phyloP scores from a whole-genome alignment of 2,113 vertebrate genomes.

The Clupea harengus region DNA sequence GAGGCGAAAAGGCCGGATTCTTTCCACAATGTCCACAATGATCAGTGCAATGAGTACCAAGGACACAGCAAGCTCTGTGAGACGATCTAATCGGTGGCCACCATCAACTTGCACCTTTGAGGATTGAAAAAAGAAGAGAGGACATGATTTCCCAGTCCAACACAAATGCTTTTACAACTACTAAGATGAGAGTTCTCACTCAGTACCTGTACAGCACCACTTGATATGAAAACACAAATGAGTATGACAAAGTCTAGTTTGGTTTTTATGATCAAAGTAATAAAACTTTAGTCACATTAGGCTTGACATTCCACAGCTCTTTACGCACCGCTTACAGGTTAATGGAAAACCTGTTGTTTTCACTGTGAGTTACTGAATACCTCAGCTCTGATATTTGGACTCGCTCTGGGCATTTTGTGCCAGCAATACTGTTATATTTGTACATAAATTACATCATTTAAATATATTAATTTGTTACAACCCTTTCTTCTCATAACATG shows the following conservation, averaged over 20 bases:
- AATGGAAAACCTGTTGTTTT: constrained; percentile 60
- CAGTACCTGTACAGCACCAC: background rate
- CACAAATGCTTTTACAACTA: background rate
- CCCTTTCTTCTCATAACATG: background rate
- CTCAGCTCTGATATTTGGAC: constrained; percentile 16
- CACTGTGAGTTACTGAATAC: constrained; percentile 59
- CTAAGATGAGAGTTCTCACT: background rate
- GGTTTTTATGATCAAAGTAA: background rate
- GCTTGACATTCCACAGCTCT: background rate
- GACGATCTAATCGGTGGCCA: constrained; percentile 41
- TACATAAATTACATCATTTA: background rate
- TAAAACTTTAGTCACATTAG: background rate
- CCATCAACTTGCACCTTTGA: constrained; percentile 65
- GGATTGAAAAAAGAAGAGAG: constrained; percentile 11
- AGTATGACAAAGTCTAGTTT: background rate
- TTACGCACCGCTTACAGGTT: constrained; percentile 48
- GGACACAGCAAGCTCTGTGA: constrained; percentile 75
- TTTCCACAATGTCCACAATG: constrained; percentile 74
- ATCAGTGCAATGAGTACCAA: constrained; percentile 75
- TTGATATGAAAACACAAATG: background rate
- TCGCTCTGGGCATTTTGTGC: background rate
- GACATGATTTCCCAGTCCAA: background rate
- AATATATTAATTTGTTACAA: too few relatives aligned
- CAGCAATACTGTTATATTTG: background rate
- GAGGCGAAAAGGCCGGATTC: constrained; percentile 70